These are phyloP conservation scores for Baronia brevicornis DNA, from an alignment of 2,888 invertebrate species.

Conservation along the genomic window DNA sequence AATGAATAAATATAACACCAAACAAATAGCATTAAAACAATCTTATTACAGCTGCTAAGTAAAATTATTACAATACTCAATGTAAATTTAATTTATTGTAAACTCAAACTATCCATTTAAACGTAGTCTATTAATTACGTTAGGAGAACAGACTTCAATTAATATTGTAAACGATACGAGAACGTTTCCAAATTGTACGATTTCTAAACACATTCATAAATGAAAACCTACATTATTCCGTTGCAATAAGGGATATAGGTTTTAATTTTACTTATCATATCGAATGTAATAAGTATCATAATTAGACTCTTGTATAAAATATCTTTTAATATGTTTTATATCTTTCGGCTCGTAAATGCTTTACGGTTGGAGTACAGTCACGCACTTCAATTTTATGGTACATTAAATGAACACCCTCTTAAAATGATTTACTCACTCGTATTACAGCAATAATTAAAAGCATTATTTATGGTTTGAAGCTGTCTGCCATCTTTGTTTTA, in stretches of 20 bases:
- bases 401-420: slow-evolving; percentile 8
- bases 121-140: no score
- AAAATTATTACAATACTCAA: no score
- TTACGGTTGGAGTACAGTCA: slow-evolving; percentile 13
- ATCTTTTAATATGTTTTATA: slow-evolving; percentile 10
- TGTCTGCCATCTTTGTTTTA: no score
- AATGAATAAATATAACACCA: no score
- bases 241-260: slow-evolving; percentile 2
- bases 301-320: slow-evolving; percentile 5
- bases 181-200: background rate
- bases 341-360: slow-evolving; percentile 4
- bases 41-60: no score
- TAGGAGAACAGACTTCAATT: no score
- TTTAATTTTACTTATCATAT: background rate
- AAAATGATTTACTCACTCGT: slow-evolving; percentile 7
- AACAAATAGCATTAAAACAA: no score
- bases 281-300: slow-evolving; percentile 1
- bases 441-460: slow-evolving; percentile 5
- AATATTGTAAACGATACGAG: background rate
- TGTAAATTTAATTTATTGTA: no score
- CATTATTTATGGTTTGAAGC: no score
- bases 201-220: background rate
- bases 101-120: no score
- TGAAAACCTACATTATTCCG: background rate
- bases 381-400: slow-evolving; percentile 8